A percentile compares a stretch with the other conserved stretches of the same genome.
These are phyloP conservation scores for Trichogramma pretiosum DNA, from an alignment of 1,140 invertebrate genomes.

Conservation along the genomic window DNA sequence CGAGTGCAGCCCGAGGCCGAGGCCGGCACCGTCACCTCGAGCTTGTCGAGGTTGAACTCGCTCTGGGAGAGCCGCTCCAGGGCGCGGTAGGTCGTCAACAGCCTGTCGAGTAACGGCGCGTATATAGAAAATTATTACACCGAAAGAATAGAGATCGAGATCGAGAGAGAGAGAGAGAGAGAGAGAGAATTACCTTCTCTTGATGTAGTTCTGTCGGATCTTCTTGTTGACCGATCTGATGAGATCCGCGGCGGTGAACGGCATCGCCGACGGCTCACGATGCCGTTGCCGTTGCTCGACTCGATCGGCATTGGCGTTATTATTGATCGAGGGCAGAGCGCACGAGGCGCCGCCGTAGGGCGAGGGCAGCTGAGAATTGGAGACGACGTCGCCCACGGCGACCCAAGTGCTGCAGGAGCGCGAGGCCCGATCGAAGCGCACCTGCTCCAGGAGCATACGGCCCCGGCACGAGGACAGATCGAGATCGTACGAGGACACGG, in stretches of 20 bases:
- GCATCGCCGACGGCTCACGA: constrained; percentile 41
- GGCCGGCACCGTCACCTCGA: constrained; percentile 53
- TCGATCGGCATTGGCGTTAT: constrained; percentile 1
- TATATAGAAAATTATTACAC: too few relatives aligned
- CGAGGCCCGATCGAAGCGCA: constrained; percentile 59
- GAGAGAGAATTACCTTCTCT: constrained; percentile 28
- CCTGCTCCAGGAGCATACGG: constrained; percentile 49
- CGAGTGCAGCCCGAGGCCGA: constrained; percentile 14
- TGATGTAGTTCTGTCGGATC: constrained; percentile 48
- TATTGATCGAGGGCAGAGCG: constrained; percentile 31
- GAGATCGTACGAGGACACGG: constrained; percentile 59
- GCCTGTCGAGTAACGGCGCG: constrained; percentile 43
- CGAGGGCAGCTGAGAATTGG: constrained; percentile 63
- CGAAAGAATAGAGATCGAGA: not conserved
- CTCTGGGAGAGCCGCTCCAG: constrained; percentile 72
- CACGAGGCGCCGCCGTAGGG: constrained; percentile 53
- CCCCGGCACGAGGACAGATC: constrained; percentile 55
- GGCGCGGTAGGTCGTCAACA: constrained; percentile 73
- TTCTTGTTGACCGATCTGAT: constrained; percentile 75
- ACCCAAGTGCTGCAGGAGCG: constrained; percentile 82
- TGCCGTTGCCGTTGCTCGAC: constrained; percentile 37
- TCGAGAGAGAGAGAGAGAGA: not conserved
- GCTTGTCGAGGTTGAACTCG: constrained; percentile 68
- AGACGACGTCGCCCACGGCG: constrained; percentile 63
- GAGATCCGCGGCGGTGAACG: constrained; percentile 64